Base-by-base conservation (phyloP, 2,113 vertebrate genomes). In the Scartelaos histophorus region DNA sequence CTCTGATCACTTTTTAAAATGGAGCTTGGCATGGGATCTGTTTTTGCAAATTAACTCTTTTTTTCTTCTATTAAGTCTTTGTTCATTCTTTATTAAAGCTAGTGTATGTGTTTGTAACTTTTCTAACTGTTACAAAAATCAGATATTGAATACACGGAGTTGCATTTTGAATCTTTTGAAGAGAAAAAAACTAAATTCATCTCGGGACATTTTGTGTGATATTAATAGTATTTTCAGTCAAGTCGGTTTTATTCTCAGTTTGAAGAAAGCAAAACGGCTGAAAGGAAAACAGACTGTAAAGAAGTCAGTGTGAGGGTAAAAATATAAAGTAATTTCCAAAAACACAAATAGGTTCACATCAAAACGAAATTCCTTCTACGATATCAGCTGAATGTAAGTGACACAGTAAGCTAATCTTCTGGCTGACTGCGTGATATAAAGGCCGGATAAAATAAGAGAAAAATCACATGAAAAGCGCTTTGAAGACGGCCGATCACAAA, bases 401-500 rank as follows among this genome's bases (percentile, higher is more conserved):
- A 47, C 58, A 66, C 46, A 16, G 57, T 58, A 78, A 72, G 66
- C 16, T 65, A 70, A 78, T 76, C 69, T 73, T 57, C 67, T 0
- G 13, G 16, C 60, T 80, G 56, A 70, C 46, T 43, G 73, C 57
- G 4, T n/a, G 7, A 71, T 71, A 78, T 60, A 79, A 70, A 78
- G 56, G 56, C 12, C 69, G 54, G 73, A 82, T 61, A 69, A 72
- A 82, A 82, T 82, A 71, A 61, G 25, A 75, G 68, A 80, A 88
- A 80, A 21, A 66, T 29, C 70, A 73, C 74, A 85, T 82, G 43
- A 88, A 85, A 84, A 76, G 71, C 77, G 51, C 83, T 81, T 84
- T 85, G 76, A 87, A 83, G 78, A 75, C 67, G 81, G 53, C 68
- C 79, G 82, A 81, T 81, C 79, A 84, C 72, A 80, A 83, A 87